These are phyloP conservation scores for Lynx canadensis DNA, from an alignment of 2,113 vertebrate species.

Conservation along the genomic window DNA sequence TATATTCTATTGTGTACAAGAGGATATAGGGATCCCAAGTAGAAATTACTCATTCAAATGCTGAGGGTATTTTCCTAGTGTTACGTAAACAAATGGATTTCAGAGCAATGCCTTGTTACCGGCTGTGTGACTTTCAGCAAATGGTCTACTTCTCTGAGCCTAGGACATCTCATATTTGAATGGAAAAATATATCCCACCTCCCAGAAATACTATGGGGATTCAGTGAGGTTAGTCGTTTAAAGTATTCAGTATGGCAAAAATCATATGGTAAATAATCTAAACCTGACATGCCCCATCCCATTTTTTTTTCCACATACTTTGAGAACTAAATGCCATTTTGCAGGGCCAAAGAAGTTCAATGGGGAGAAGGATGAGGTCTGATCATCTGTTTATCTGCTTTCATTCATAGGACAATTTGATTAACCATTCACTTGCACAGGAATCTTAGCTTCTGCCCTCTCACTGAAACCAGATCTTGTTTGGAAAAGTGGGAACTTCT, in stretches of 20 bases:
- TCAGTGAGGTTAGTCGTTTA: background rate
- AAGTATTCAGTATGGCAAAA: background rate
- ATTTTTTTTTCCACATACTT: background rate
- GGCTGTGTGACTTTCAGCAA: background rate
- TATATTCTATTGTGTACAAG: background rate
- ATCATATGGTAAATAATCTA: background rate
- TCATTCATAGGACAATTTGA: background rate
- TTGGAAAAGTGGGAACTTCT: constrained; percentile 11
- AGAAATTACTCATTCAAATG: background rate
- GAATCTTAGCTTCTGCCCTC: background rate
- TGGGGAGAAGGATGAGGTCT: background rate
- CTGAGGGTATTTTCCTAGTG: background rate
- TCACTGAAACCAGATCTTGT: background rate
- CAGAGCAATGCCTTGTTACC: background rate
- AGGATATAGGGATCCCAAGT: background rate
- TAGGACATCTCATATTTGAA: background rate
- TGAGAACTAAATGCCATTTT: background rate
- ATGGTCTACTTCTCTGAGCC: background rate
- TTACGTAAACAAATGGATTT: background rate
- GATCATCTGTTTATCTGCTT: background rate
- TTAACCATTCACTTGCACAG: background rate
- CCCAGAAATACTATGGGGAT: background rate
- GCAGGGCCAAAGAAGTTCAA: background rate
- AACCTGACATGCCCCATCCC: background rate
- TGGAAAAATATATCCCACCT: background rate